These are phyloP conservation scores for Chaetorhynchus papuensis DNA, from an alignment of 2,113 vertebrate genomes.

Conservation along the genomic window DNA sequence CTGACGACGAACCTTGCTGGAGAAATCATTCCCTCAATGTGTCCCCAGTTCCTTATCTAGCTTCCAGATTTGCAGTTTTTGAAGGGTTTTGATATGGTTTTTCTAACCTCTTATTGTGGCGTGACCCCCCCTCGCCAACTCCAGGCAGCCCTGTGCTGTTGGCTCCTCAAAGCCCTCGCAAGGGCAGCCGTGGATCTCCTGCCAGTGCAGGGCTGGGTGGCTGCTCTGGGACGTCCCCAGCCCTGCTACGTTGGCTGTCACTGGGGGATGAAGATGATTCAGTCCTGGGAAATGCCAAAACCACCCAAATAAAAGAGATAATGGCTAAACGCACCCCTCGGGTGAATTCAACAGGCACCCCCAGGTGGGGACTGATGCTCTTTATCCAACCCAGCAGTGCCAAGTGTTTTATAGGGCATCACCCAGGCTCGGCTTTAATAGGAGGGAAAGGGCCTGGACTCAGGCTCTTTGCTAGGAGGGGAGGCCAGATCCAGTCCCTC, in stretches of 20 bases:
- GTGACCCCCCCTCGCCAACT: rapidly evolving
- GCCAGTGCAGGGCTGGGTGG: rapidly evolving
- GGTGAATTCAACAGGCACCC: background rate
- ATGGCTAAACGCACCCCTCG: background rate
- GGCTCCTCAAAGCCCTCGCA: rapidly evolving
- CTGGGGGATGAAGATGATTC: rapidly evolving
- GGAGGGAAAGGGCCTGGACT: background rate
- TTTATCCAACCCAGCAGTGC: background rate
- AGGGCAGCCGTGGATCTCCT: background rate
- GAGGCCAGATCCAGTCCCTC: background rate
- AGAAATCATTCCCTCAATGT: background rate
- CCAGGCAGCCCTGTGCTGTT: rapidly evolving
- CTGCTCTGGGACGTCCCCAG: background rate
- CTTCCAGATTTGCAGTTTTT: background rate
- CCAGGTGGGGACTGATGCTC: rapidly evolving
- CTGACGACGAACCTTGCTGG: background rate
- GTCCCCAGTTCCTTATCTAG: background rate
- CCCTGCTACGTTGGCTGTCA: rapidly evolving
- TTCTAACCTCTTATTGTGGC: background rate
- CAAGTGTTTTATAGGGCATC: background rate
- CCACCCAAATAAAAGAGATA: background rate
- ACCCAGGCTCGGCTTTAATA: background rate
- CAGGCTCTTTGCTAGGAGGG: background rate
- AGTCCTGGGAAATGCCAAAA: background rate
- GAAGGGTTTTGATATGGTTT: background rate